Evolutionary conservation across 2,113 vertebrate genomes (phyloP), one percentile per base, ranked within the genome.

Genomic region (Coreoperca whiteheadi): DNA sequence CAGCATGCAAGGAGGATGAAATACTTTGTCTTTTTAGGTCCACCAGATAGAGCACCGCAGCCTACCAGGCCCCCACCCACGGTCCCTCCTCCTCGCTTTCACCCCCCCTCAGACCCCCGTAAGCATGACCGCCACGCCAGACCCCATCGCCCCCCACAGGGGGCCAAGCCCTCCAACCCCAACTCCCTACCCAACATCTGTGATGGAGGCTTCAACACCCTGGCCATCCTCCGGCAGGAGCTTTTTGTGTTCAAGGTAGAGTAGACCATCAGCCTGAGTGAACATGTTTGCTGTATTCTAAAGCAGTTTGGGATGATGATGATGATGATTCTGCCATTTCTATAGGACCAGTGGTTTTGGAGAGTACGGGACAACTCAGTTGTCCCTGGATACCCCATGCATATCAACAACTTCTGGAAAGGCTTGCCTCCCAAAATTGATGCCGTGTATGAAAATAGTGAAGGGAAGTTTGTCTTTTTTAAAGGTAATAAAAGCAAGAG

Each of bases 201-300:
- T 61, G 98, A 99, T 65, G 98, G 98, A 61, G 97, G 98, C 94
- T 99, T 99, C 94, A 99, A 99, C 95, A 99, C 98, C 14, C 93
- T 99, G 88, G 98, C 98, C 90, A 97, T 99, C 93, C 96, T 99
- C 75, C 96, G 98, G 37, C 94, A 98, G 69, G 98, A 99, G 94
- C 97, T 99, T 90, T 99, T 99, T 92, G 98, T 99, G 84, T 99
- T 99, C 90, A 99, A 99, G 98, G 98, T 99, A 96, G 88, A 74
- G 23, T 9, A 8, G 21, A 23, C 23, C 14, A 91, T 51, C 32
- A 34, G 25, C 11, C 4, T 28, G 30, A 74, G 53, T 1, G 20
- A 73, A n/a, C 63, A 15, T 41, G 21, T 16, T 43, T 34, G 56
- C 50, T 48, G 23, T 39, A 16, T 48, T 16, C 57, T 23, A 59